Conservation (phyloP, 2,797 vertebrate species). For the Thalassophryne amazonica region DNA sequence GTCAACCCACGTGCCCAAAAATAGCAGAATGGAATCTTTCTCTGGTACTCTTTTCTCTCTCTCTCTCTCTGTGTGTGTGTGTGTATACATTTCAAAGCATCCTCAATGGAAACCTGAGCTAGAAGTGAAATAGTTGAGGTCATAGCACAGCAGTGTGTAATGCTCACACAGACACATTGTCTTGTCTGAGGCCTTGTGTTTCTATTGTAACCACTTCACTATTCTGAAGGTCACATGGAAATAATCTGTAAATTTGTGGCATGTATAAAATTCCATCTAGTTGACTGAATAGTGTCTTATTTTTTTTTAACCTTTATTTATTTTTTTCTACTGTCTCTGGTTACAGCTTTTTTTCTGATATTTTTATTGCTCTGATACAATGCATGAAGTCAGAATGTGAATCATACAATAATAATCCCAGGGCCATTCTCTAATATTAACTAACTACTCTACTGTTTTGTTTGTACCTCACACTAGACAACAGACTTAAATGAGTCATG, state of each 20-base stretch:
- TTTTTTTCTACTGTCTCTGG: no score
- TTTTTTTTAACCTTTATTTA: neutral
- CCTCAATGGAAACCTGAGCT: slow-evolving; percentile 23
- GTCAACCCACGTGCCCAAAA: slow-evolving; percentile 1
- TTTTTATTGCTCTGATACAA: no score
- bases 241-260: neutral
- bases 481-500: no score
- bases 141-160: neutral
- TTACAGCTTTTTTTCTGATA: no score
- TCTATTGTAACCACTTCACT: slow-evolving; percentile 25
- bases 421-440: no score
- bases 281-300: neutral
- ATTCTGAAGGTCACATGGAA: slow-evolving; percentile 18
- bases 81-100: neutral
- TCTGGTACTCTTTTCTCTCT: slow-evolving; percentile 22
- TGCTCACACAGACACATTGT: slow-evolving; percentile 5
- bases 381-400: no score
- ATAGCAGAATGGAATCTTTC: slow-evolving; percentile 15
- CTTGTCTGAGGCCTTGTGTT: slow-evolving; percentile 4
- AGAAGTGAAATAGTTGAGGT: slow-evolving; percentile 44
- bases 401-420: no score
- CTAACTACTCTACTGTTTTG: no score
- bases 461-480: no score
- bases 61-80: neutral
- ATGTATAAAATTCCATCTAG: neutral